These are phyloP conservation scores for Flexamia atlantica DNA, from an alignment of 2,888 invertebrate genomes.

Conservation along the genomic window DNA sequence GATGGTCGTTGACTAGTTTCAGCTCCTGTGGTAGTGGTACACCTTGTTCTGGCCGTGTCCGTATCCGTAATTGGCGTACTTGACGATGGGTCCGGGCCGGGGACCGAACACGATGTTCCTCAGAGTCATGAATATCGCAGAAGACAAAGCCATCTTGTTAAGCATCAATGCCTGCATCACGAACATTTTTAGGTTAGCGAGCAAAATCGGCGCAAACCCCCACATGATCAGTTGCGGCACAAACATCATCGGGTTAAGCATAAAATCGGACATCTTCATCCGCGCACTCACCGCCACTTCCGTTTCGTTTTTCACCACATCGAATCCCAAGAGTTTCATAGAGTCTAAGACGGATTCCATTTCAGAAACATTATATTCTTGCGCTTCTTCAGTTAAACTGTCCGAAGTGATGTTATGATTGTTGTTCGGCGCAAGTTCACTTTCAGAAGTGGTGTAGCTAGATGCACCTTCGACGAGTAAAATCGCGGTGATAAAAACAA, in stretches of 20 bases:
- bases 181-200: constrained; percentile 71
- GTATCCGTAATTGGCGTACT: constrained; percentile 71
- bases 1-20: neutral
- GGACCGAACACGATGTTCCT: constrained; percentile 71
- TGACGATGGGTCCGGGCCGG: constrained; percentile 68
- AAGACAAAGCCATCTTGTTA: constrained; percentile 71
- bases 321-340: neutral
- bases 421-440: neutral
- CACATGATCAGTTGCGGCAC: constrained; percentile 68
- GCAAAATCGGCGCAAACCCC: constrained; percentile 63
- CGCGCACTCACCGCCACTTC: constrained; percentile 53
- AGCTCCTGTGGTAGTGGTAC: constrained; percentile 27
- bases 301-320: constrained; percentile 20
- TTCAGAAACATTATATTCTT: neutral
- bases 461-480: neutral
- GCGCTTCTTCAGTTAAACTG: neutral
- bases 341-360: neutral
- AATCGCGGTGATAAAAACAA: constrained; percentile 1
- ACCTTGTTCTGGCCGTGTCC: constrained; percentile 40
- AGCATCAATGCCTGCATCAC: constrained; percentile 71
- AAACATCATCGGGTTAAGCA: constrained; percentile 68
- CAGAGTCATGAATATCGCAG: constrained; percentile 70
- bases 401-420: constrained; percentile 12
- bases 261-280: constrained; percentile 63
- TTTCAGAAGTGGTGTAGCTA: neutral